Percentiles rank a stretch among this genome's conserved stretches.
phyloP scores from a whole-genome alignment of 1,140 invertebrate species.

The Nasonia longicornis region DNA sequence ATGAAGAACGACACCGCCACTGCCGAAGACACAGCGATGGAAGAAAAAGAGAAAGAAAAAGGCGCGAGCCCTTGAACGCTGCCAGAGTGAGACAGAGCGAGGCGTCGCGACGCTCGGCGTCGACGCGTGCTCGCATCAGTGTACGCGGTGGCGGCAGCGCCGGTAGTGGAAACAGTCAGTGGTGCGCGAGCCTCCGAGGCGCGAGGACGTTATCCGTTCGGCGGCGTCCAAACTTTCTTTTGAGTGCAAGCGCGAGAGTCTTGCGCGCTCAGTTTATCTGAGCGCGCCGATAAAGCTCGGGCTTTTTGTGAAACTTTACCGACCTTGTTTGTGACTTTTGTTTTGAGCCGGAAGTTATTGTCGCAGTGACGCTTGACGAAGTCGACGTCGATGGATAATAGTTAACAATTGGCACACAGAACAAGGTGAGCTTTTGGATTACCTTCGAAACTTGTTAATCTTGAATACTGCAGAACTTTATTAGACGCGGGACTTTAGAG shows the following conservation, averaged over 20 bases:
- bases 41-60: background rate
- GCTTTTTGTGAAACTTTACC: too few species aligned
- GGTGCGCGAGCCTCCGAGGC: conserved; percentile 62
- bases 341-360: too few species aligned
- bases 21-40: background rate
- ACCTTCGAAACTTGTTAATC: background rate
- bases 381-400: background rate
- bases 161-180: conserved; percentile 59
- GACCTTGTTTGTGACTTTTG: too few species aligned
- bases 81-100: background rate
- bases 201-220: conserved; percentile 55
- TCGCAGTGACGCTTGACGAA: background rate
- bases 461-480: conserved; percentile 3
- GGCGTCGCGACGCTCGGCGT: conserved; percentile 8
- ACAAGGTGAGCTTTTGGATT: conserved; percentile 25
- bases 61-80: conserved; percentile 18
- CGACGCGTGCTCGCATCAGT: background rate
- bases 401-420: background rate
- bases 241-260: too few species aligned
- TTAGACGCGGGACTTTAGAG: background rate
- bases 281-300: too few species aligned
- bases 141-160: background rate
- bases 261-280: too few species aligned
- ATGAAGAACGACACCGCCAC: background rate
- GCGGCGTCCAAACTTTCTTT: background rate